Evolutionary conservation across 1,140 invertebrate species (phyloP), one percentile per base, ranked within the genome.

Genomic region (Ylistrum balloti): DNA sequence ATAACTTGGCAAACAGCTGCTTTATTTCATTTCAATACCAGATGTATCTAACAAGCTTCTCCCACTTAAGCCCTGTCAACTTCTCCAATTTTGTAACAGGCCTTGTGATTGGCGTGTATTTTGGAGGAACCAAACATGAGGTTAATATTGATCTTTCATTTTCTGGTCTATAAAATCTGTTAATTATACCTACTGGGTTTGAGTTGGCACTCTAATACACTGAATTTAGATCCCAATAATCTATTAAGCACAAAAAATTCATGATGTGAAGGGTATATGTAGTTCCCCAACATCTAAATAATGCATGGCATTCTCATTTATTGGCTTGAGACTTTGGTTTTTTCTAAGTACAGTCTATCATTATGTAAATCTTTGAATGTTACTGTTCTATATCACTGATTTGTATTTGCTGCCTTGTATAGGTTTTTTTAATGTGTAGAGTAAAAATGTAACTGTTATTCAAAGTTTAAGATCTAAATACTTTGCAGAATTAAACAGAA

Each of bases 161-260:
- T 74, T 74, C 56, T 74, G 56, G 56, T 74, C 56, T 74, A 74
- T 28, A 74, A 74, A 28, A n/a, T 28, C 56, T 74, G n/a, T 28
- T 74, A 74, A 74, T 74, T 74, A 74, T 74, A 74, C 56, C 56
- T 74, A 74, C 56, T 28, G 56, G 56, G 56, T 74, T 28, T 1
- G 56, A 28, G 56, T 74, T 74, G 56, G 56, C 56, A 74, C 56
- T 74, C 56, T n/a, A 28, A 74, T 74, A 74, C 56, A 74, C 56
- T 74, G 56, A 74, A 74, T n/a, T 74, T 74, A 74, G 56, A 74
- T 74, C 56, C 56, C 56, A 74, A 74, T 74, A 74, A 74, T 74
- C 56, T 28, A 74, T 74, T 74, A n/a, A 28, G 56, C 56, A 74
- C 56, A 74, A 74, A 74, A 74, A n/a, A 74, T 74, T 74, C 20